Conservation (phyloP, 1,140 invertebrate species). For the Teleopsis dalmanni region DNA sequence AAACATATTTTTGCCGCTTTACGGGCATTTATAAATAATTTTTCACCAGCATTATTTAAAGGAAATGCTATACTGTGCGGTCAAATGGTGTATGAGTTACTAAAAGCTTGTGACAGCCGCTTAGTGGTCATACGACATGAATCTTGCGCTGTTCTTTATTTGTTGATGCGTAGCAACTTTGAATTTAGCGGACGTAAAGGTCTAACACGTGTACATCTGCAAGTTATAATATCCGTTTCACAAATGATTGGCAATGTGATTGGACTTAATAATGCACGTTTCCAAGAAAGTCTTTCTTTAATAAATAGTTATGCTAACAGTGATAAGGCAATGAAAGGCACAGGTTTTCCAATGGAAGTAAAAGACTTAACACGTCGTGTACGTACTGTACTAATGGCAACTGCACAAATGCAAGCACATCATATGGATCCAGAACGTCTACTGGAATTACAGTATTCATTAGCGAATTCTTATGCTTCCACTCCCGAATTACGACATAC, state of each 20-base stretch:
- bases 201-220: constrained; percentile 77
- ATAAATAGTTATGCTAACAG: constrained; percentile 89
- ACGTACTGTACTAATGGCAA: constrained; percentile 87
- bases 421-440: constrained; percentile 85
- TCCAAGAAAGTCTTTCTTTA: constrained; percentile 84
- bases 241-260: constrained; percentile 81
- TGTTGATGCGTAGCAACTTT: constrained; percentile 89
- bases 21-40: constrained; percentile 86
- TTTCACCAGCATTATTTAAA: constrained; percentile 72
- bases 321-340: constrained; percentile 89
- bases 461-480: constrained; percentile 90
- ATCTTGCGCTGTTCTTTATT: constrained; percentile 81
- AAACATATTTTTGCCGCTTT: constrained; percentile 86
- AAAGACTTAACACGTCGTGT: constrained; percentile 88
- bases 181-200: constrained; percentile 76
- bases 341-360: constrained; percentile 78
- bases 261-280: constrained; percentile 77
- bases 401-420: constrained; percentile 83
- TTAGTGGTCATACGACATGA: constrained; percentile 74
- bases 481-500: constrained; percentile 87
- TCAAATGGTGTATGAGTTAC: constrained; percentile 71
- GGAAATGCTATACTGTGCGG: constrained; percentile 78
- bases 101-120: constrained; percentile 74
- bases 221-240: constrained; percentile 87
- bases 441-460: constrained; percentile 84